These are phyloP conservation scores for Pseudomyrmex flavicornis DNA, from an alignment of 1,140 invertebrate genomes.

Conservation along the genomic window DNA sequence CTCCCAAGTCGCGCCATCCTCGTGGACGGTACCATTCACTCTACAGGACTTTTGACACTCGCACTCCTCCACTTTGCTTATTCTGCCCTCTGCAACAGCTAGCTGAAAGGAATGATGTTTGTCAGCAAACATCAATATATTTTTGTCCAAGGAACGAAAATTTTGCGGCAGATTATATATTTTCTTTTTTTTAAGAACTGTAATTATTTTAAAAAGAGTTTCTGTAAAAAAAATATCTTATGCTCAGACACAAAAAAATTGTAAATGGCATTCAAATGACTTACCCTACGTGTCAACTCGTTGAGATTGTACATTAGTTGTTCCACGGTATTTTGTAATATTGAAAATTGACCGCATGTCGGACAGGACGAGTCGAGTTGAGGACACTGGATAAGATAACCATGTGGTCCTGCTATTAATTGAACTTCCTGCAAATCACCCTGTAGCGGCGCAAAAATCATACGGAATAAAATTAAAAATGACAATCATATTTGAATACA, in stretches of 20 bases:
- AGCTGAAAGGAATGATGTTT: constrained; percentile 88
- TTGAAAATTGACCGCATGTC: constrained; percentile 94
- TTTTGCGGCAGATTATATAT: too few species aligned
- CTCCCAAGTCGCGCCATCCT: constrained; percentile 93
- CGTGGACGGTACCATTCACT: constrained; percentile 91
- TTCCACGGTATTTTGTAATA: constrained; percentile 91
- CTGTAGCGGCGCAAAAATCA: constrained; percentile 85
- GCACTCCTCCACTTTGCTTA: constrained; percentile 93
- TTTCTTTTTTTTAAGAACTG: too few species aligned
- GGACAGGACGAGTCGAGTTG: constrained; percentile 94
- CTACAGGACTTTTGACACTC: constrained; percentile 95
- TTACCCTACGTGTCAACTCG: constrained; percentile 88
- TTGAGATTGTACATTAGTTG: constrained; percentile 87
- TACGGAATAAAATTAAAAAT: constrained; percentile 33
- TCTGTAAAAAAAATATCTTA: too few species aligned
- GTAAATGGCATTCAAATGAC: constrained; percentile 75
- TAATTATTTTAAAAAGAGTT: too few species aligned
- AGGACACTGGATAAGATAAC: constrained; percentile 94
- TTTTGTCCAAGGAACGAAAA: neutral
- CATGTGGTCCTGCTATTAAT: constrained; percentile 93
- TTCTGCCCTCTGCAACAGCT: constrained; percentile 90
- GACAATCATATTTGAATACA: neutral
- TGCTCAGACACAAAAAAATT: too few species aligned
- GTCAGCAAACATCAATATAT: constrained; percentile 71
- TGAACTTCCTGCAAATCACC: constrained; percentile 95